phyloP scores from a whole-genome alignment of 2,797 vertebrate genomes.

The Picus viridis region DNA sequence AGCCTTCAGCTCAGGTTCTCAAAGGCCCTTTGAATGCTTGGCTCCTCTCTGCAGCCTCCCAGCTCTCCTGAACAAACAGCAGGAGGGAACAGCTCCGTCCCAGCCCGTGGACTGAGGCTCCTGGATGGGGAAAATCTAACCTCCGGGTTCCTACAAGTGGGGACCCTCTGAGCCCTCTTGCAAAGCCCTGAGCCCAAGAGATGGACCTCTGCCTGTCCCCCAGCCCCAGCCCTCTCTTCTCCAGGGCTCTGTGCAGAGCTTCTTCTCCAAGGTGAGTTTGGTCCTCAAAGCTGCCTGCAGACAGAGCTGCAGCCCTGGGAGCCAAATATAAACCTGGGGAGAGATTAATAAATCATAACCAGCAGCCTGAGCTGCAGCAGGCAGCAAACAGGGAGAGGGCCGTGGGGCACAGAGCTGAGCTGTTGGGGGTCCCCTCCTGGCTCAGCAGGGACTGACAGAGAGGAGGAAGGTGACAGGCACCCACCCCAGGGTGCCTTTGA shows the following conservation, averaged over 20 bases:
- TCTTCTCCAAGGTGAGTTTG: neutral
- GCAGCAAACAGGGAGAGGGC: neutral
- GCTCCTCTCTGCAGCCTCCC: neutral
- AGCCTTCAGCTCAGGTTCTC: conserved; percentile 59
- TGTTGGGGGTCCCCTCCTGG: neutral
- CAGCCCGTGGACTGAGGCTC: conserved; percentile 20
- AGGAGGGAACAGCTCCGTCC: conserved; percentile 20
- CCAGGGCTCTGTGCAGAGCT: neutral
- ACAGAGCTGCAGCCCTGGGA: neutral
- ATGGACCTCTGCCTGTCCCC: neutral
- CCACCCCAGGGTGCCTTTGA: neutral
- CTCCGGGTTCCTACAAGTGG: neutral
- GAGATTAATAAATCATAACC: neutral
- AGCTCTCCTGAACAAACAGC: conserved; percentile 51
- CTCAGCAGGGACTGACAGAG: neutral
- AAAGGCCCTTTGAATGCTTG: conserved; percentile 45
- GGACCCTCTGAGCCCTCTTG: neutral
- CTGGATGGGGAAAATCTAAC: neutral
- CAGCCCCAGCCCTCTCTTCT: neutral
- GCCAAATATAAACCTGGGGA: neutral
- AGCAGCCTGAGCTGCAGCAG: neutral
- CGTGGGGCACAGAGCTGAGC: neutral
- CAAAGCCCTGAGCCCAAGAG: neutral
- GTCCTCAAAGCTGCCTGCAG: neutral
- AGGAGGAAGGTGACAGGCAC: neutral